Evolutionary conservation across 2,888 invertebrate genomes (phyloP), one percentile per base, ranked within the genome.

Genomic region (Emmelina monodactyla): DNA sequence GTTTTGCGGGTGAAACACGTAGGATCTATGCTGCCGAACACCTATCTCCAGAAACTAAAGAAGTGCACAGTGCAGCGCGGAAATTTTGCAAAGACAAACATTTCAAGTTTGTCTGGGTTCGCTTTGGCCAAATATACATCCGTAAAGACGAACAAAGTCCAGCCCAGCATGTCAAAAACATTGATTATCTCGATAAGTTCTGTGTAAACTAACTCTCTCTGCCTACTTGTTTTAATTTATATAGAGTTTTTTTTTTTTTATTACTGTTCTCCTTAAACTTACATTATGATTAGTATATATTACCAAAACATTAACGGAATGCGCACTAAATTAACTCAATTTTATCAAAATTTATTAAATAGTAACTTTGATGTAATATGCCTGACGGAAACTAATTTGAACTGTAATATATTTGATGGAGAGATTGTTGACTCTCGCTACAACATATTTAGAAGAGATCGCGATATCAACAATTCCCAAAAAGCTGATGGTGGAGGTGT

Each of bases 71-170:
- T n/a, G 31, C 16, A 14, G 28, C 31, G 12, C 14, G 35, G 1
- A 31, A 31, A 9, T 31, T 31, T 16, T 19, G 22, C 1, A 35
- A 22, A 28, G 22, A 35, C 7, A 6, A 31, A 12, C 1, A 10
- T 1, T 35, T 14, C 14, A 34, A 28, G 7, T 34, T 19, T 19
- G 22, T 35, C 2, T 35, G 35, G 35, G 15, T 34, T 6, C 25
- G 28, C 25, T 28, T 28, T 14, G 33, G 28, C 4, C 28, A 28
- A 11, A 16, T 34, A 7, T 34, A 34, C 15, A 14, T 34, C 7
- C 28, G 33, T 2, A 34, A 28, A 16, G 11, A 34, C 11, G 33
- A 34, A 11, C 14, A 28, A 11, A 14, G 16, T 5, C 13, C 16
- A 1, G 28, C 33, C 2, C 28, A 28, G 11, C 28, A 16, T 28